Base-by-base conservation (phyloP, 2,888 invertebrate genomes). In the Gastrophysa polygoni region DNA sequence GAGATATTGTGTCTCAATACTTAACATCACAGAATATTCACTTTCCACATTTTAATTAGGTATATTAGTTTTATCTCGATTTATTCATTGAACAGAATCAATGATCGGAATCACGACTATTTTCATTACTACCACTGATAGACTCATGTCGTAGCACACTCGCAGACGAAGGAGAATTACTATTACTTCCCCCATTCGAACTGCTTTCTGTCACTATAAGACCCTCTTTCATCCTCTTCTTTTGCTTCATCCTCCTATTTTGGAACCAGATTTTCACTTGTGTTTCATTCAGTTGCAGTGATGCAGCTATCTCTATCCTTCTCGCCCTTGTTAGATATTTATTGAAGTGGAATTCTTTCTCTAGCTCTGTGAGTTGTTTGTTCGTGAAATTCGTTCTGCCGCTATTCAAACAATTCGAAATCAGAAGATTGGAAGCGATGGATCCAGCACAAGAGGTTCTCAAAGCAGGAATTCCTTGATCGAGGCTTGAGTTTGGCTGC, bases 291-390 rank as follows among this genome's bases (percentile, higher is more conserved):
- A 99, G 88, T 78, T 96, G 95, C 58, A 99, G 84, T 2, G 96
- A 93, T 1, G 95, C 93, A 0, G 99, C 99, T 71, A 99, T 99
- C 83, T 99, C 99, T 80, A 98, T 98, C 74, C 99, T 87, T 70
- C 98, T 85, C 38, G 97, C 98, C 72, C 98, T 85, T 38, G 98
- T 99, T 77, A 99, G 88, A 85, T 99, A 99, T 83, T 97, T 98
- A 85, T 98, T 98, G 84, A 97, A 98, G 82, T 98, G 98, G 84
- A 98, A 99, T 82, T 99, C 98, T 80, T 99, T 99, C 82, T 99
- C 99, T 70, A 99, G 86, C 82, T 99, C 99, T 1, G 98, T 99
- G 68, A 99, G 88, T 82, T 99, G 99, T 83, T 98, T 98, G 83
- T 98, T 99, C 71, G 98, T 98, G 85, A 99, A 99, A 84, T 99